Base-by-base conservation (phyloP, 2,888 invertebrate genomes). In the Coronaproctus castanopsis region DNA sequence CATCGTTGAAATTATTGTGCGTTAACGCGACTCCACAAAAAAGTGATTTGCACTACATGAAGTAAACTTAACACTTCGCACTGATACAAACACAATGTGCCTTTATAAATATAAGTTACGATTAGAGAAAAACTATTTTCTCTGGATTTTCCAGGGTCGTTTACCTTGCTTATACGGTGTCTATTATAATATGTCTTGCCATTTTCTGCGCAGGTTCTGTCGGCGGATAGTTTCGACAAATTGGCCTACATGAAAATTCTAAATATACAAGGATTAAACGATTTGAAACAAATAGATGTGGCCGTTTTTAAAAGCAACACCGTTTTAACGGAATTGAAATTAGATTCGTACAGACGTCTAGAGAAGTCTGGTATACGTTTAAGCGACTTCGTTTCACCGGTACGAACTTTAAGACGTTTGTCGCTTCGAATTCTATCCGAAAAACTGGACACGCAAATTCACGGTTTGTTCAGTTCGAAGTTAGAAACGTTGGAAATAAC, bases 401-500 rank as follows among this genome's bases (percentile, higher is more conserved):
- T 89, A 62, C 81, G 82, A 14, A 81, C 83, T 18, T 72, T 91
- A 52, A 80, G 83, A 66, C 82, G 83, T 67, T 74, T 89, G 62
- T 81, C 83, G 64, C 77, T 91, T 64, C 80, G 85, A 68, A 80
- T 89, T 67, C 78, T 81, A 62, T 89, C 89, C 68, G 75, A 80
- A 21, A 74, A 77, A 50, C 77, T 91, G 66, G 81, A 82, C 23
- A 79, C 83, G 63, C 88, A 88, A 69, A 75, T 91, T 61, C 79
- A 81, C 63, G 81, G 86, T 65, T 77, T 83, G 48, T 85, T 87
- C 64, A 83, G 85, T 55, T 82, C 82, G 52, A 66, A 88, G 70
- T 76, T 91, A 53, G 78, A 83, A 60, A 81, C 85, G 67, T 72
- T 92, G 53, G 87, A 87, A 69, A 82, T 92, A 63, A 85, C 82